A percentile compares a stretch with the other conserved stretches of the same genome.
Conservation (phyloP, 2,113 vertebrate species). For the Herpailurus yagouaroundi region DNA sequence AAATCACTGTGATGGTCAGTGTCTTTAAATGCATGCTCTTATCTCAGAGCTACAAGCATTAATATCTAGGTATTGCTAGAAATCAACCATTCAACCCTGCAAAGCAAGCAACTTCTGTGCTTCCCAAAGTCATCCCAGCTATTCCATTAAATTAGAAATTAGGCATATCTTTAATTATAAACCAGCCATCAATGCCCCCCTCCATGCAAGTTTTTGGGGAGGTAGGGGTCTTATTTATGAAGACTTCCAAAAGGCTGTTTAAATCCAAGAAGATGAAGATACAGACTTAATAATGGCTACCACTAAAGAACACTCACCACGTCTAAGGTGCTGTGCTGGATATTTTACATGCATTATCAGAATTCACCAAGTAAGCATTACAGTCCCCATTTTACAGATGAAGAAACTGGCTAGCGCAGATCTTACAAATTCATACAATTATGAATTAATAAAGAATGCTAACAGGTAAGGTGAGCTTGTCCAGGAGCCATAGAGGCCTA, state of each 20-base stretch:
- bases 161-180: slow-evolving; percentile 72
- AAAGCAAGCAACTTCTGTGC: slow-evolving; percentile 31
- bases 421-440: neutral
- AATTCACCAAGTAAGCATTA: too few relatives aligned
- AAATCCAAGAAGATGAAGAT: neutral
- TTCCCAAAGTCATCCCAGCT: slow-evolving; percentile 53
- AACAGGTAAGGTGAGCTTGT: neutral
- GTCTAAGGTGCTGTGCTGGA: neutral
- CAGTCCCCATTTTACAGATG: neutral
- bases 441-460: neutral
- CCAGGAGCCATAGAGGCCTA: neutral
- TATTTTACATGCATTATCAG: neutral
- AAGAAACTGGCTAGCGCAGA: neutral
- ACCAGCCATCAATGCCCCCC: neutral
- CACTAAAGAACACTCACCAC: neutral
- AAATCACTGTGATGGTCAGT: neutral
- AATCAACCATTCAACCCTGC: slow-evolving; percentile 74
- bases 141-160: slow-evolving; percentile 78
- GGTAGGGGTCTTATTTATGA: neutral
- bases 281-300: neutral
- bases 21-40: slow-evolving; percentile 62
- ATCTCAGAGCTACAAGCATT: slow-evolving; percentile 76
- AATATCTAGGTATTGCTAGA: slow-evolving; percentile 75
- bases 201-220: neutral
- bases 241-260: neutral